Base-by-base conservation (phyloP, 1,140 invertebrate genomes). In the Halictus rubicundus region DNA sequence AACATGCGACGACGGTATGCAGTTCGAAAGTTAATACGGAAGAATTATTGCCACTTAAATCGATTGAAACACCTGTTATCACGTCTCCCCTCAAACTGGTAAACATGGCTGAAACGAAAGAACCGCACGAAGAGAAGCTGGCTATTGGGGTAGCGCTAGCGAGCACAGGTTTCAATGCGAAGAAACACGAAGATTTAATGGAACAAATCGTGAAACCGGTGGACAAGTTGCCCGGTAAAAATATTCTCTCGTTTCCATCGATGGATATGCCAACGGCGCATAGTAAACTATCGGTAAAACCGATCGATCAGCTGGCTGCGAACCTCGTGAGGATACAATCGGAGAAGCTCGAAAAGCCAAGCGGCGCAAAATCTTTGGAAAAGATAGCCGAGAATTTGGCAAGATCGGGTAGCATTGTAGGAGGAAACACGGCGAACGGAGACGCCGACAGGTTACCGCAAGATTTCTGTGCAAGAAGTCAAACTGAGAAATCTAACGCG, bases 371-470 rank as follows among this genome's bases (percentile, higher is more conserved):
- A 46, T 90, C 91, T 1, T 69, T 92, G 9, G 92, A 93, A 8
- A 92, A 93, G 60, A 93, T 93, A 27, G 92, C 92, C 0, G 91
- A 93, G 59, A 92, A 91, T 69, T 66, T 93, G 27, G 92, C 92
- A 0, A 90, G 90, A 57, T 89, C 91, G 5, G 89, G 90, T 1
- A 81, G 82, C 49, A 83, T 83, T 21, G 75, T 88, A 61, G 84
- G 81, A 27, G 84, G 81, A 27, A 75, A 75, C 14, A 32, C 86
- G 25, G 32, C 68, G 0, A 92, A 89, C 64, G 90, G 86, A 21
- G 88, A 89, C 5, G 90, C 90, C 8, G 85, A 89, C 6, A 87
- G 88, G 71, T 42, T 83, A 8, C 81, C 86, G 1, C 83, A 90
- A 27, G 86, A 90, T 49, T 87, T 89, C 49, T 83, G 73, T n/a